Base-by-base conservation (phyloP, 2,888 invertebrate genomes). In the Nomada lathburiana region DNA sequence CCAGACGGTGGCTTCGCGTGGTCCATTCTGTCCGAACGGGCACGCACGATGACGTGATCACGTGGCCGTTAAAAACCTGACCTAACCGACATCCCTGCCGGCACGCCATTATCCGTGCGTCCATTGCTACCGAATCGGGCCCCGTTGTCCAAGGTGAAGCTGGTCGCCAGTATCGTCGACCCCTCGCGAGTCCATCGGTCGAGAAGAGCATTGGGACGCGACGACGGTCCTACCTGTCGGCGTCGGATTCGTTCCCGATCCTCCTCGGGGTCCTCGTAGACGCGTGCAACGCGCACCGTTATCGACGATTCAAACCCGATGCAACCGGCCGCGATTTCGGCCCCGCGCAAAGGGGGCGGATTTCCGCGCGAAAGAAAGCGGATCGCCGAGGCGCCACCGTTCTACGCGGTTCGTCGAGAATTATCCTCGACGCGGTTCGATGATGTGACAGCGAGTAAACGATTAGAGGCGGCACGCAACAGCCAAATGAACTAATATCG, bases 61-160 rank as follows among this genome's bases (percentile, higher is more conserved):
- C 92, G 91, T 91, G 92, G 91, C 91, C 92, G 90, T 92, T 92
- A 91, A 90, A 91, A 92, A 91, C 92, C 91, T 92, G 92, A 92
- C 92, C 92, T 92, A 91, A 90, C 91, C 90, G 89, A 90, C 89
- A 88, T 84, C 82, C 84, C 73, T 60, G 76, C 80, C 82, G 89
- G 90, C 90, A 90, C 90, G 90, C 89, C 88, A 90, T 89, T 89
- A 86, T 90, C 87, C 85, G 80, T 74, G 76, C 84, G 70, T 62
- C 64, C 82, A 74, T 84, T 78, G 79, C 76, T 68, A 79, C 81
- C 84, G 86, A 88, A 88, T 81, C 83, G 86, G 86, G 77, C 75
- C 50, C 67, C 85, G 68, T 83, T 79, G 88, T 76, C 84, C 70
- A 63, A 59, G 60, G 68, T 16, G 70, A 65, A 74, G 71, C 76